Percentiles rank a stretch among this genome's conserved stretches.
These are phyloP conservation scores for Drosophila pachea DNA, from an alignment of 1,140 invertebrate genomes.

Conservation along the genomic window DNA sequence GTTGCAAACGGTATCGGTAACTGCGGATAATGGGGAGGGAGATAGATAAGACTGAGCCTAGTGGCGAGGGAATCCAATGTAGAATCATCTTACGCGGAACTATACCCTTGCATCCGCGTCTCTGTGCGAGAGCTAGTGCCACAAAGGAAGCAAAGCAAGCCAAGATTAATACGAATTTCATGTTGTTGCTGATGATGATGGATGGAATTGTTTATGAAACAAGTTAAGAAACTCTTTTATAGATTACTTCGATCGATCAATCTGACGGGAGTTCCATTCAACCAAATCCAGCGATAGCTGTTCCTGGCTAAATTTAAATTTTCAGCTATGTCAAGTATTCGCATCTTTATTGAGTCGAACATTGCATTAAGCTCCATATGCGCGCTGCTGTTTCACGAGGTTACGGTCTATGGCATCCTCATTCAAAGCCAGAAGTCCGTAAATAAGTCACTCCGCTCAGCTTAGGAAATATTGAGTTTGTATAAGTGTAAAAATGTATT, in stretches of 20 bases:
- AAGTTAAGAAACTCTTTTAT: no score
- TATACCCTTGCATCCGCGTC: background rate
- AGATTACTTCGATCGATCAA: no score
- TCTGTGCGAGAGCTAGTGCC: conserved; percentile 10
- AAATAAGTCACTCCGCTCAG: no score
- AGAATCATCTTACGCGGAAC: background rate
- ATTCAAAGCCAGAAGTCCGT: no score
- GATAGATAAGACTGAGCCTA: background rate
- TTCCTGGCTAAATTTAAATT: background rate
- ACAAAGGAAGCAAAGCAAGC: conserved; percentile 21
- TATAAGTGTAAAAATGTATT: conserved; percentile 6
- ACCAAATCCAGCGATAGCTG: background rate
- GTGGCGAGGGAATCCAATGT: background rate
- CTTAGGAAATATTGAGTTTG: background rate
- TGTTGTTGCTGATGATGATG: background rate
- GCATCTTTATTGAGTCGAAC: background rate
- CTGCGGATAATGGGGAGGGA: background rate
- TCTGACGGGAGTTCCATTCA: no score
- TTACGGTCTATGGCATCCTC: no score
- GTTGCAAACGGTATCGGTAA: background rate
- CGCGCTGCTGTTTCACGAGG: background rate
- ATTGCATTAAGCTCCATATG: background rate
- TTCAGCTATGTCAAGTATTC: no score
- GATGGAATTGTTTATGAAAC: no score
- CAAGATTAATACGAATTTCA: conserved; percentile 34